phyloP scores from a whole-genome alignment of 2,113 vertebrate species.

The Marmota monax region DNA sequence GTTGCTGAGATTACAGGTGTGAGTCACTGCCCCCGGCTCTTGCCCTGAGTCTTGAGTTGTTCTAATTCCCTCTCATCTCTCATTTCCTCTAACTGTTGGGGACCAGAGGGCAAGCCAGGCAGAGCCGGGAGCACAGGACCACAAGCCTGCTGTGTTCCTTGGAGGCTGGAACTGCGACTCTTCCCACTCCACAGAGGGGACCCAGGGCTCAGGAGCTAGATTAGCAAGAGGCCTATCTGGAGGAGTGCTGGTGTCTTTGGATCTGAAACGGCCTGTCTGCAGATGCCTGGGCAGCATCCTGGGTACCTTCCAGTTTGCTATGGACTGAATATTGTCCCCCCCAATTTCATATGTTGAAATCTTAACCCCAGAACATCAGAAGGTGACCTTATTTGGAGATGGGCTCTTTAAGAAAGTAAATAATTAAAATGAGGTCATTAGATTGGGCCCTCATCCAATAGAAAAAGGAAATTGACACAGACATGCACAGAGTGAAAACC shows the following conservation, averaged over 20 bases:
- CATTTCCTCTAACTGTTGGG: neutral
- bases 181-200: neutral
- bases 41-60: neutral
- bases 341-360: neutral
- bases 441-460: neutral
- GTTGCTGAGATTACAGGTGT: too few species aligned
- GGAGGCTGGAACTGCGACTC: neutral
- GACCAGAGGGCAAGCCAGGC: neutral
- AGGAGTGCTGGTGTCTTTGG: neutral
- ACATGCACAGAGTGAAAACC: rapidly evolving
- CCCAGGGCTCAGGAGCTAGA: neutral
- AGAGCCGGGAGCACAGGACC: neutral
- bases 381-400: neutral
- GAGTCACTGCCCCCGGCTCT: too few species aligned
- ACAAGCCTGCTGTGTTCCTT: rapidly evolving
- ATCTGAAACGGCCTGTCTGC: neutral
- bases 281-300: neutral
- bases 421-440: neutral
- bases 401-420: neutral
- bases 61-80: too few species aligned
- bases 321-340: neutral
- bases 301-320: neutral
- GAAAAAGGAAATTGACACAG: neutral
- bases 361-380: neutral
- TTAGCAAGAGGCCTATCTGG: neutral